Base-by-base conservation (phyloP, 64 coral and sea anemone species). In the Anthopleura sola region DNA sequence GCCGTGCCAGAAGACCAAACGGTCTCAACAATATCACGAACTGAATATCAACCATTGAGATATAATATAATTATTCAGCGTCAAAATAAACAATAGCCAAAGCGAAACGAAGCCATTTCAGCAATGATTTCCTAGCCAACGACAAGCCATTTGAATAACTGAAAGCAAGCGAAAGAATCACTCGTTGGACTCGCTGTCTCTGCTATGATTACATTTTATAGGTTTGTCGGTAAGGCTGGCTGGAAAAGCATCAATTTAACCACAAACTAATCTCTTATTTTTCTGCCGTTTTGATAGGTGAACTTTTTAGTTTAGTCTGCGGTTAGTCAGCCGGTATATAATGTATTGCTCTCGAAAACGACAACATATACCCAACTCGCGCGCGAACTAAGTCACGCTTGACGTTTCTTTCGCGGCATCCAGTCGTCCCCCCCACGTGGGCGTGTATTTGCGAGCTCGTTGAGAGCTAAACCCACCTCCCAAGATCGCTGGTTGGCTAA, bases 311-410 rank as follows among this genome's bases (percentile, higher is more conserved):
- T 86, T 91, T 55, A 85, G 89, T 85, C 89, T 91, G 83, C 83
- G 83, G 83, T 37, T 3, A 85, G 77, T 83, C 37, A 75, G 50
- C 37, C 86, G 66, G 78, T 87, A 84, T 83, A 77, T 83, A 89
- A 89, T 85, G 60, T 74, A 78, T 90, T 84, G 78, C 88, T 86
- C 81, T 95, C 77, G 85, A 91, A 95, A 85, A 95, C 89, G 88
- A 95, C 39, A 87, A 55, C 62, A 19, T 33, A 14, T 79, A 24
- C 38, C 21, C 21, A 32, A 86, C 86, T 86, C 93, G 91, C 93
- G 93, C 93, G 93, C 87, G 91, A 91, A 82, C 88, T 88, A 80
- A 83, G 94, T 96, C 94, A 96, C 94, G 94, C 90, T 89, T 92
- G 89, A 91, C 90, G 88, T 88, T 79, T 71, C 91, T 88, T 95